Base-by-base conservation (phyloP, 2,113 vertebrate genomes). In the Xiphorhynchus elegans region DNA sequence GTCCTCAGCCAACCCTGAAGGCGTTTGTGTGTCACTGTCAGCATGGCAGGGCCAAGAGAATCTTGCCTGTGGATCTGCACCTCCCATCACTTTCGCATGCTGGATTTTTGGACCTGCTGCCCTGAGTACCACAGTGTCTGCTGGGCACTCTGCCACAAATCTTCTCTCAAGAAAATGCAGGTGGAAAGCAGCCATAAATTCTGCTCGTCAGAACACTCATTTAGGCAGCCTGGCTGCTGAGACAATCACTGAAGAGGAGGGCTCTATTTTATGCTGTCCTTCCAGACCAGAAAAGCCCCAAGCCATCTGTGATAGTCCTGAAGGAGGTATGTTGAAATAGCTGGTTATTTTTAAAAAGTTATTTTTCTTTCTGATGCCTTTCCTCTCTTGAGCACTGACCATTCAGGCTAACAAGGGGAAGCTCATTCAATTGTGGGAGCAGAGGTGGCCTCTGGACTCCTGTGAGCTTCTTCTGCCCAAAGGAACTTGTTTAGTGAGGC, bases 21-120 rank as follows among this genome's bases (percentile, higher is more conserved):
- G 25, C 1, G 3, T 70, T n/a, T 60, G 18, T 44, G 55, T 50
- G 33, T 35, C 6, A 4, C 52, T 20, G 17, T 59, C 33, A 50
- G 55, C 35, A 58, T 23, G 20, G 20, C 39, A 91, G 50, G 20
- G 39, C 75, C 17, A 26, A 81, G 28, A 33, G 25, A 63, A 33
- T 3, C 63, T 75, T 85, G 75, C 85, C 63, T 81, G 80, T 37
- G 28, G 79, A 88, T 86, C 70, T 0, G 2, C 72, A 72, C 60
- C 90, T 93, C 91, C 90, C 60, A 89, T 86, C 93, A 64, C 52
- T 96, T 96, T 95, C 63, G 40, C 85, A 47, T 40, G 76, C 88
- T 96, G 87, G 0, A 42, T 67, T 92, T 73, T 86, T 93, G 92
- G 90, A 77, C 68, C 6, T 0, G 1, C 50, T 84, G 25, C 83